phyloP scores from a whole-genome alignment of 2,888 invertebrate species.

The Oscheius sp. region DNA sequence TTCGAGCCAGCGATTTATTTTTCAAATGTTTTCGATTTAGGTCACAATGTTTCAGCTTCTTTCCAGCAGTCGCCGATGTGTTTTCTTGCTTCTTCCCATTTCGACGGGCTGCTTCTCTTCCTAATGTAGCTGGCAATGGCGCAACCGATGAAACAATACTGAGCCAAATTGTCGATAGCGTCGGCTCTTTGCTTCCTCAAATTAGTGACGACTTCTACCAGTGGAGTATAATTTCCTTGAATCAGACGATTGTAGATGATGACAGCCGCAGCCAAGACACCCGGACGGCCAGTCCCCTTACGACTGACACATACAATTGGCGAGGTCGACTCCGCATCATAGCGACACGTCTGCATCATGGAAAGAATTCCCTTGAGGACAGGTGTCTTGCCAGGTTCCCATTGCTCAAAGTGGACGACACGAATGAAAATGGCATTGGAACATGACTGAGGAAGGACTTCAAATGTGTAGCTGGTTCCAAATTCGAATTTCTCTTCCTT shows the following conservation, averaged over 20 bases:
- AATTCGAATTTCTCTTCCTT: conserved; percentile 23
- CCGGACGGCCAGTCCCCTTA: neutral
- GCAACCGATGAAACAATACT: neutral
- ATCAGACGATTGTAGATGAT: neutral
- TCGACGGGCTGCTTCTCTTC: too few species aligned
- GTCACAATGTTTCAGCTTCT: too few species aligned
- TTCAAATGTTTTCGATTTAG: too few species aligned
- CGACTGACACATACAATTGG: neutral
- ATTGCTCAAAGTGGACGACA: conserved; percentile 3
- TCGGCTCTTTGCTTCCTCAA: neutral
- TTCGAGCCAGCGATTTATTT: too few species aligned
- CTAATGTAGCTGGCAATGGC: neutral
- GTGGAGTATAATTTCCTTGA: neutral
- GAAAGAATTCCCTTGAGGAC: neutral
- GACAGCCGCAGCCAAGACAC: neutral
- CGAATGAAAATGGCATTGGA: conserved; percentile 36
- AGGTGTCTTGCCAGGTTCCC: neutral
- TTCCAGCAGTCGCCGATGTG: too few species aligned
- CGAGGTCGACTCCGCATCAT: neutral
- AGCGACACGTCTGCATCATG: too few species aligned
- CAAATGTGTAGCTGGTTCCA: conserved; percentile 33
- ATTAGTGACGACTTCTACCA: neutral
- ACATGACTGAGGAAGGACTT: conserved; percentile 43
- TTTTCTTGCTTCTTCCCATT: too few species aligned
- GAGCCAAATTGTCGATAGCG: neutral